Conservation (phyloP, 2,113 vertebrate species). For the Hemiprocne comata region DNA sequence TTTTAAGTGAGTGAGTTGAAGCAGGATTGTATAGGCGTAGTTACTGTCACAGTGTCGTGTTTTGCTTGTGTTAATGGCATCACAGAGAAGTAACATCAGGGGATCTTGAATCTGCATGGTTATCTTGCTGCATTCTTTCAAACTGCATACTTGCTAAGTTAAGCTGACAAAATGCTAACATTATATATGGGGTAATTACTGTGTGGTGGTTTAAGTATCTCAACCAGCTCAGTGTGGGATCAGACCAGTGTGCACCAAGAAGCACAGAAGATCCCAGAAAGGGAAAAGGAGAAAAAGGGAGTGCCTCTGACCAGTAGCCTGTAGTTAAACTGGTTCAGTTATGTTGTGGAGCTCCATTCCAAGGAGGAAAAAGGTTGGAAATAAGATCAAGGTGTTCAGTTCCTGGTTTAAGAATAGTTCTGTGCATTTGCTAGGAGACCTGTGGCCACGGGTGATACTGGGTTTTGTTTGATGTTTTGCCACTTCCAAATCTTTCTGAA, state of each 20-base stretch:
- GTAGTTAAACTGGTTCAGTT: not conserved
- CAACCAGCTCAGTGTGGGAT: not conserved
- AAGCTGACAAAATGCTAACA: not conserved
- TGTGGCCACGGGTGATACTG: not conserved
- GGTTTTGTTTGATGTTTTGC: not conserved
- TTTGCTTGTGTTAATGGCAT: not conserved
- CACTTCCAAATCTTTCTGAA: not conserved
- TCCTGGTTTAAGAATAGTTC: not conserved
- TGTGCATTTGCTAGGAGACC: not conserved
- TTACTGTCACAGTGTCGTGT: rapidly evolving
- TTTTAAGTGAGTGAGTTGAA: not conserved
- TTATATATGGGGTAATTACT: not conserved
- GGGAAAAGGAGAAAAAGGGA: not conserved
- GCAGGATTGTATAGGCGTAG: not conserved
- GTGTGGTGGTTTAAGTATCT: not conserved
- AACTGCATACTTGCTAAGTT: not conserved
- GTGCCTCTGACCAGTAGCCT: not conserved
- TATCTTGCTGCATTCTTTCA: not conserved
- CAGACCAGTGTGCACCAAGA: not conserved
- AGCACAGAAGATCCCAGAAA: not conserved
- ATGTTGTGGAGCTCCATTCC: not conserved
- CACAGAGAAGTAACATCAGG: not conserved
- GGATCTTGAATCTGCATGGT: not conserved
- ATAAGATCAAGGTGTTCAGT: not conserved
- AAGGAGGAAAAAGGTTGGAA: not conserved